Percentiles rank a stretch among this genome's conserved stretches.
Conservation (phyloP, 2,888 invertebrate genomes). For the Hirtodrosophila duncani region DNA sequence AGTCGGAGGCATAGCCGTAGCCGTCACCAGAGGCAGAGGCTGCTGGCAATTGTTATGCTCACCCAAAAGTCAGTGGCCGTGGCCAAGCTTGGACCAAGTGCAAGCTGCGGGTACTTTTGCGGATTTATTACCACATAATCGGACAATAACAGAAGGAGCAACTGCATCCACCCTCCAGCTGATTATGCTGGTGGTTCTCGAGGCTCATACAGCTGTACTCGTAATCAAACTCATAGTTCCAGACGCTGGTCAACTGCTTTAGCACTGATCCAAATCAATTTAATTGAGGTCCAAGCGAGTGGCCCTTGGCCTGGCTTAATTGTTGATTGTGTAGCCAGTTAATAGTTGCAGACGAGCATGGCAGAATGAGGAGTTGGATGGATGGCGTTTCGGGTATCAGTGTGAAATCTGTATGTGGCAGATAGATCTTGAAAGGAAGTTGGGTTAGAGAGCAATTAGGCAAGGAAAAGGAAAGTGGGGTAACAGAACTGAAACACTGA, state of each 20-base stretch:
- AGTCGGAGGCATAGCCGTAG: too few relatives aligned
- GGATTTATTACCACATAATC: conserved; percentile 59
- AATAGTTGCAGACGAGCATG: conserved; percentile 15
- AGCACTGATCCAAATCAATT: conserved; percentile 67
- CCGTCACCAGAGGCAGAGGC: too few relatives aligned
- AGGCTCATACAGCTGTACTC: conserved; percentile 6
- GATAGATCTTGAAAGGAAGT: conserved; percentile 33
- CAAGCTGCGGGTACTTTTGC: conserved; percentile 64
- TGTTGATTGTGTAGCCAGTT: conserved; percentile 44
- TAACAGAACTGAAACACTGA: too few relatives aligned
- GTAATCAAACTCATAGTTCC: conserved; percentile 23
- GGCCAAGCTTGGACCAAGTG: conserved; percentile 18
- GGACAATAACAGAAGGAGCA: conserved; percentile 32
- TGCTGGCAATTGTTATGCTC: conserved; percentile 17
- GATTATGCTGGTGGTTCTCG: conserved; percentile 35
- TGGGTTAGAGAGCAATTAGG: conserved; percentile 32
- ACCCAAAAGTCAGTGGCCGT: conserved; percentile 56
- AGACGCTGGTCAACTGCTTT: conserved; percentile 34
- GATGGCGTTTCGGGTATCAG: conserved; percentile 25
- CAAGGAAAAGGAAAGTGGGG: conserved; percentile 3
- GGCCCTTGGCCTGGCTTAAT: conserved; percentile 53
- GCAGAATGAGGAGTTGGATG: too few relatives aligned
- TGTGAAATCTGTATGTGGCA: conserved; percentile 32
- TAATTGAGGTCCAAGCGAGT: conserved; percentile 58
- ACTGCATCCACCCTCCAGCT: neutral